Evolutionary conservation across 92 coral and sea anemone species (phyloP), one percentile per base, ranked within the genome.

Genomic region (Epizoanthus stellaris): DNA sequence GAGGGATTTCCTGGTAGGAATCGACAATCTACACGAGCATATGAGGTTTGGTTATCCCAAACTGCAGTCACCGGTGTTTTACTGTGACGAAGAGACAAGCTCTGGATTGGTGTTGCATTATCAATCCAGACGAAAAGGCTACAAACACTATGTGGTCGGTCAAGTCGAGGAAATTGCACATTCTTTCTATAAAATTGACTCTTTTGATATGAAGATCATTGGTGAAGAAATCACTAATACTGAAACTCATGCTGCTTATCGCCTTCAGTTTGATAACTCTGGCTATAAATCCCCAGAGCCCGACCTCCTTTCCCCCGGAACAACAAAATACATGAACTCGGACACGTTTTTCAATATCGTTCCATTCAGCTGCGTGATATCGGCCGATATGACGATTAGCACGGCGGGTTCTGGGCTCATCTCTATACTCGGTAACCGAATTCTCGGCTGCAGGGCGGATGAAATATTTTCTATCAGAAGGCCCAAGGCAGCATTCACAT

Each of bases 11-110:
- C 64, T 94, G 68, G 85, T 87, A 23, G 92, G 98, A 11, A 94
- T 94, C 10, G 98, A 94, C 11, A 90, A 85, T 54, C 73, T 94
- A 0, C 98, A 94, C 85, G 98, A 94, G 54, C 98, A 94, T 7
- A 94, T 94, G 98, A 82, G 98, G 0, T 94, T 94, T 59, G 98
- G 91, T 0, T 94, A 94, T 45, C 98, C 98, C 3, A 89, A 94
- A 61, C 75, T 94, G 61, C 84, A 84, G 80, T 94, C 98, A 4
- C 98, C 98, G 5, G 47, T 90, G 43, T 94, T 94, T 76, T 85
- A 89, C 76, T 94, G 98, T 64, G 84, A 87, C 4, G 98, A 94
- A 11, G 98, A 94, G 67, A 91, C 98, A 30, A 89, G 95, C 53
- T 56, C 89, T 0, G 98, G 98, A 1, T 20, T 94, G 36, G 74